Base-by-base conservation (phyloP, 1,140 invertebrate genomes). In the Hyphantria cunea region DNA sequence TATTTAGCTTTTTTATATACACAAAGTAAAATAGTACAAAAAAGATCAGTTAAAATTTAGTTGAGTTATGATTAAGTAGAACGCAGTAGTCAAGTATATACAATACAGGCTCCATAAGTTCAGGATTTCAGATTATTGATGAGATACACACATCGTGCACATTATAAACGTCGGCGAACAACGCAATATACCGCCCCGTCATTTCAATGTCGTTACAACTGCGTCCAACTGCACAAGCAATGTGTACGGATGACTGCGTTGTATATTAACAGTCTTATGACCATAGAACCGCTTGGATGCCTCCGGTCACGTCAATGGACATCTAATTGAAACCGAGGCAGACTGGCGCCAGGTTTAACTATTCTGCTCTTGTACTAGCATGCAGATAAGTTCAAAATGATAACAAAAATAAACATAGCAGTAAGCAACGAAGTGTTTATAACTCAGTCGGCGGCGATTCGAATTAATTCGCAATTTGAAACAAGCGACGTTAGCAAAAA, bases 381-480 rank as follows among this genome's bases (percentile, higher is more conserved):
- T 32, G 10, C n/a, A 15, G 12, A 58, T 17, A 58, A 48, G 15
- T 37, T 31, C 15, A 12, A 58, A 58, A 48, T 25, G 37, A 44
- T 51, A 59, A 49, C 25, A 47, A 47, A 37, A 58, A 58, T 48
- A 50, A 42, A 60, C 34, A 51, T 15, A 50, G 15, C 31, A 50
- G 17, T 3, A 32, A 34, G 11, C 32, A 55, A 44, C 48, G 25
- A 42, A 51, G 17, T 32, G 15, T 50, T 59, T 48, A n/a, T n/a
- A 48, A 58, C 55, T 58, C 14, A 48, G 56, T 51, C 34, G 34
- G 34, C 34, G 48, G 48, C 56, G 15, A 56, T 62, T 47, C 37
- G 64, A 71, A 69, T 74, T 74, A 74, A 75, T 69, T 72, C 34
- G 61, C 64, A 66, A 68, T 74, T 77, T 66, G 15, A 41, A 65